phyloP scores from a whole-genome alignment of 2,113 vertebrate genomes.

The Ellobius talpinus region DNA sequence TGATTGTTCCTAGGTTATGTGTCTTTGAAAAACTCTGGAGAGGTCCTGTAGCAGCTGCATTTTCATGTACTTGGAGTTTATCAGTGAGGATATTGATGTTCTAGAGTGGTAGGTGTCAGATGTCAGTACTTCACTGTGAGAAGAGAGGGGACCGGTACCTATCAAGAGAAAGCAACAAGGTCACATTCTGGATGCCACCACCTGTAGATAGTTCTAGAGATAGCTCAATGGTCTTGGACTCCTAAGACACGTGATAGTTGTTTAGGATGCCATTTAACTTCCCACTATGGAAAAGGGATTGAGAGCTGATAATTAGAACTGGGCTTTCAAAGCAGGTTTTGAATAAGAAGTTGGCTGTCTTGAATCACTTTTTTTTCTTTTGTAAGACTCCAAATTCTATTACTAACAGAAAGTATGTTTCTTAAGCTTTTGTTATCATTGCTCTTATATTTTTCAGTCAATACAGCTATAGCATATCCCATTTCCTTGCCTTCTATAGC shows the following conservation, averaged over 20 bases:
- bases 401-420: neutral
- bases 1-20: neutral
- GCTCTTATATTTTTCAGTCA: conserved; percentile 2
- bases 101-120: neutral
- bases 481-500: neutral
- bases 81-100: neutral
- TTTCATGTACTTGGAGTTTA: neutral
- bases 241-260: neutral
- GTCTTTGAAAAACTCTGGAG: neutral
- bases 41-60: neutral
- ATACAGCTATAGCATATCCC: neutral
- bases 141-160: neutral
- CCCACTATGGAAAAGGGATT: neutral
- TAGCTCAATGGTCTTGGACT: neutral
- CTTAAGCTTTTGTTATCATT: neutral
- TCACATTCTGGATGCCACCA: neutral
- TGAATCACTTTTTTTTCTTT: conserved; percentile 13
- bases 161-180: neutral
- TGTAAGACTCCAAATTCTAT: conserved; percentile 12
- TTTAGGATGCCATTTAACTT: neutral
- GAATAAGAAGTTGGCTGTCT: neutral
- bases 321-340: conserved; percentile 36
- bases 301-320: neutral
- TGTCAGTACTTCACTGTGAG: neutral
- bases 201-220: neutral